Conservation (phyloP, 2,113 vertebrate genomes). For the Pachycephala philippinensis region DNA sequence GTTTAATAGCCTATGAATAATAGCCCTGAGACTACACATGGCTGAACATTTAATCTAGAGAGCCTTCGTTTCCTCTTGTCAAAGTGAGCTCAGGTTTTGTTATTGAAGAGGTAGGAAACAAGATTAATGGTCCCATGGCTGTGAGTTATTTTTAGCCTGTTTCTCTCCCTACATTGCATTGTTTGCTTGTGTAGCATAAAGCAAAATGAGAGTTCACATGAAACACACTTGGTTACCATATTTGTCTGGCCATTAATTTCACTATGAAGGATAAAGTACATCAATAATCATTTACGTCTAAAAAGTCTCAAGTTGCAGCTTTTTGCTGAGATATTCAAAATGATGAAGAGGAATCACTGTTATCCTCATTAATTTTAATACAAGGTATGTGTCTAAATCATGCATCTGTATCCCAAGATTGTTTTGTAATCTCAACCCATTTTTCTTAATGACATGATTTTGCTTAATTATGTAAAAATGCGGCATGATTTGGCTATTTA, state of each 20-base stretch:
- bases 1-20: neutral
- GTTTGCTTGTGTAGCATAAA: neutral
- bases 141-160: neutral
- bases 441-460: neutral
- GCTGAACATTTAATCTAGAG: neutral
- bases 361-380: neutral
- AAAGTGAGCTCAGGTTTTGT: neutral
- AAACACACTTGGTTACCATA: neutral
- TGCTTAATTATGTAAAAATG: neutral
- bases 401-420: neutral
- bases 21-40: accelerated
- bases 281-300: neutral
- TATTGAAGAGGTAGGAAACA: neutral
- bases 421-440: neutral
- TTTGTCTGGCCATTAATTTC: neutral
- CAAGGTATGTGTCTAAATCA: neutral
- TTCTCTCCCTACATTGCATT: neutral
- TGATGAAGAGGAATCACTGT: neutral
- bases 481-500: neutral
- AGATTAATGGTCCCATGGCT: neutral
- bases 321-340: conserved; percentile 15
- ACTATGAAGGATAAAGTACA: neutral
- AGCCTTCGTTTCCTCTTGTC: neutral
- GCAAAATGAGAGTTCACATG: neutral
- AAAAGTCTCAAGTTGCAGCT: neutral